Evolutionary conservation across 2,797 vertebrate species (phyloP), one percentile per base, ranked within the genome.

Genomic region (Sebastes paucispinis): DNA sequence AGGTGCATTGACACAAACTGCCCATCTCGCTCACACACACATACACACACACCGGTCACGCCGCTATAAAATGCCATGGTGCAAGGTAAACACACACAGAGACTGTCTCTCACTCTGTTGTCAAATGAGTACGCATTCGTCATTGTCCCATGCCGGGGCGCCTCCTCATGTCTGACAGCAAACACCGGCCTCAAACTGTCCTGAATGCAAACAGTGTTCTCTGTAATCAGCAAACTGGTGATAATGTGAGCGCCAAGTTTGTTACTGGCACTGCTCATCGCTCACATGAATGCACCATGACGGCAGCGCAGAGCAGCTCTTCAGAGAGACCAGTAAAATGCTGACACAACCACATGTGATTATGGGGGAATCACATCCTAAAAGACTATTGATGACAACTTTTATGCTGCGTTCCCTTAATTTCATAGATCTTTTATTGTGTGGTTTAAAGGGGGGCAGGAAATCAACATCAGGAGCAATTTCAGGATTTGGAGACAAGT

Each of bases 141-240:
- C 79, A 77, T 79, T 22, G 70, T 39, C 58, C 52, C 77, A 18
- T 11, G 11, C 79, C 57, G 76, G 65, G 82, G 86, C 67, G 72
- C 78, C 83, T 76, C 81, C 59, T 81, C 76, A 64, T 31, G 82
- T 79, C 84, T 77, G 76, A 70, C 59, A 81, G 79, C 66, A 69
- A 82, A 86, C 80, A 60, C 83, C n/a, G 27, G 58, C 77, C 84
- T 74, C 29, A 82, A 77, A 63, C 71, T 11, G 47, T 73, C 77
- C 79, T 90, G 79, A 88, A 87, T 54, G 50, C 83, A 68, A 87
- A 84, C 87, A 60, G 54, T 69, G 77, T 86, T 82, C 88, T 85
- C 89, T 86, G 82, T 88, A 84, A 91, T 92, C 86, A 87, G 76
- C 88, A 85, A 82, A 78, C 75, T 34, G 73, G 54, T 29, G 71